These are phyloP conservation scores for Rhagonycha lutea DNA, from an alignment of 2,888 invertebrate species.

Conservation along the genomic window DNA sequence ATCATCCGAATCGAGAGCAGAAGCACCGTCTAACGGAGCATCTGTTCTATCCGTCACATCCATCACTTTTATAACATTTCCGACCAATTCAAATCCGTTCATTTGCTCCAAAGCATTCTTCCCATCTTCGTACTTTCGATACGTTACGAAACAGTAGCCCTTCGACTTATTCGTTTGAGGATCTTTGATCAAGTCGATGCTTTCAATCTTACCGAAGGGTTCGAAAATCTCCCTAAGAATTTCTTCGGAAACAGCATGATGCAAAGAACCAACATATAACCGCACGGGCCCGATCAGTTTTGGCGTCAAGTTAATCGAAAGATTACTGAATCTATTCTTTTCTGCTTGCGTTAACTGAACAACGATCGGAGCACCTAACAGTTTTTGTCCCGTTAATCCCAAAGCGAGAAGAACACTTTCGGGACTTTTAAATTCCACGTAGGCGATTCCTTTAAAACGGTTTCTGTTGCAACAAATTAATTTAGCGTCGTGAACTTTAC, in stretches of 20 bases:
- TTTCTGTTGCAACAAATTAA: constrained; percentile 99
- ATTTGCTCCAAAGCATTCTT: constrained; percentile 97
- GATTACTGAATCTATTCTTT: constrained; percentile 89
- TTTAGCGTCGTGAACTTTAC: constrained; percentile 96
- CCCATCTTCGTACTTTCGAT: constrained; percentile 95
- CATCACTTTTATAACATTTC: constrained; percentile 97
- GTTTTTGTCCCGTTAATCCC: constrained; percentile 92
- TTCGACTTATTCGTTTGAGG: constrained; percentile 93
- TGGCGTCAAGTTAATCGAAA: constrained; percentile 82
- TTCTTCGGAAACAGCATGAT: constrained; percentile 98
- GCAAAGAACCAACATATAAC: constrained; percentile 94
- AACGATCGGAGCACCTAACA: constrained; percentile 94
- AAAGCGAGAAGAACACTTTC: constrained; percentile 92
- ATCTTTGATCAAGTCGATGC: constrained; percentile 93
- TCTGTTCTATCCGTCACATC: constrained; percentile 92
- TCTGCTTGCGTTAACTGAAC: constrained; percentile 98
- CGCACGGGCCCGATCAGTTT: constrained; percentile 94
- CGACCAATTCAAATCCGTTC: constrained; percentile 98
- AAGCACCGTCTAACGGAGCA: constrained; percentile 71
- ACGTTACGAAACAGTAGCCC: constrained; percentile 98
- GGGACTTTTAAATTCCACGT: constrained; percentile 97
- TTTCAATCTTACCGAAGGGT: constrained; percentile 96
- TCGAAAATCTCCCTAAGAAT: constrained; percentile 98
- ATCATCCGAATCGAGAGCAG: constrained; percentile 92
- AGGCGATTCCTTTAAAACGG: constrained; percentile 97